phyloP scores from a whole-genome alignment of 2,888 invertebrate species.

The Adela reaumurella region DNA sequence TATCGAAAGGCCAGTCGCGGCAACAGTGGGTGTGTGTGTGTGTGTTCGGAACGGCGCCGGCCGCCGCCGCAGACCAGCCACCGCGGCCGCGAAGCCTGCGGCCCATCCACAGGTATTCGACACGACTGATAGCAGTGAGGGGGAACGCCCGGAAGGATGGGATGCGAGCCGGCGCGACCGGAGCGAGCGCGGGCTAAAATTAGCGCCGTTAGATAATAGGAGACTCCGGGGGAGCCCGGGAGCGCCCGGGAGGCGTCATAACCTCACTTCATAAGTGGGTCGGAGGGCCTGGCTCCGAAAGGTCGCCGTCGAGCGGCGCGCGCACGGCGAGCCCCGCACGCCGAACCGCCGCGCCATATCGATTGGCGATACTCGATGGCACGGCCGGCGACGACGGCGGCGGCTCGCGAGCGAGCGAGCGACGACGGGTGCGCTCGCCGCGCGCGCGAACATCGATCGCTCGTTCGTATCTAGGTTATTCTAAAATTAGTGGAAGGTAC shows the following conservation, averaged over 20 bases:
- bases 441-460: too few relatives aligned
- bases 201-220: background rate
- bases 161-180: background rate
- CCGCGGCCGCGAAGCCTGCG: background rate
- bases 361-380: background rate
- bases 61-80: too few relatives aligned
- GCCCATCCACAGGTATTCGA: too few relatives aligned
- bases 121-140: too few relatives aligned
- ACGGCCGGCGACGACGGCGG: background rate
- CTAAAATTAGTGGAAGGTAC: background rate
- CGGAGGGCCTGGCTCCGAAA: background rate
- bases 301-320: background rate
- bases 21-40: background rate
- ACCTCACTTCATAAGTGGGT: background rate
- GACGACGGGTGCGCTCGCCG: background rate
- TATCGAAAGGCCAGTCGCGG: constrained; percentile 14
- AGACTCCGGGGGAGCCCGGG: too few relatives aligned
- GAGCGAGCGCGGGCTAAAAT: background rate
- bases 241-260: background rate
- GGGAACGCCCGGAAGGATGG: too few relatives aligned
- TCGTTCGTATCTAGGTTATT: background rate
- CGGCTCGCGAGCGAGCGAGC: background rate
- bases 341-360: background rate
- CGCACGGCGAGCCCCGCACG: background rate
- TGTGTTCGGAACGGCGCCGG: background rate